Percentiles rank a stretch among this genome's conserved stretches.
phyloP scores from a whole-genome alignment of 1,140 invertebrate genomes.

The Helicoverpa armigera region DNA sequence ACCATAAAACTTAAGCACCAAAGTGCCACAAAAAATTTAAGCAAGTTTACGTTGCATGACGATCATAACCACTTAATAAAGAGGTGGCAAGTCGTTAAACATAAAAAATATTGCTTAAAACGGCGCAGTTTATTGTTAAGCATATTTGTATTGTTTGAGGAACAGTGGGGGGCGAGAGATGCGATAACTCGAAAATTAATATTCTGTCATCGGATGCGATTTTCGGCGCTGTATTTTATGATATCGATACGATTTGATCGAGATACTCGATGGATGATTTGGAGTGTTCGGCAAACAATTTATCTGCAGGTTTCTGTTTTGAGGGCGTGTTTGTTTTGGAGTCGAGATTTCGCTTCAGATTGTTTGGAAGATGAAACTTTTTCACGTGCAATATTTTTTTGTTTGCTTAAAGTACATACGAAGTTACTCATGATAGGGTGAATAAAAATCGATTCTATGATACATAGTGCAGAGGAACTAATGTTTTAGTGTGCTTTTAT shows the following conservation, averaged over 20 bases:
- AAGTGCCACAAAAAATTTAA: conserved; percentile 1
- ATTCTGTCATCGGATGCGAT: conserved; percentile 63
- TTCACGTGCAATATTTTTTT: conserved; percentile 32
- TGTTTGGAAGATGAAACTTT: conserved; percentile 40
- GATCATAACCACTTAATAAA: conserved; percentile 42
- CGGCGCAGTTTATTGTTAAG: conserved; percentile 35
- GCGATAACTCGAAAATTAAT: conserved; percentile 60
- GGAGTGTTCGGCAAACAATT: conserved; percentile 55
- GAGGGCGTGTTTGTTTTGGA: conserved; percentile 57
- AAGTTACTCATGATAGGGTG: not conserved
- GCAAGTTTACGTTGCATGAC: conserved; percentile 18
- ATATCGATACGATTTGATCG: conserved; percentile 59
- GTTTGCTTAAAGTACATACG: not conserved
- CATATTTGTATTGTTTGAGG: conserved; percentile 43
- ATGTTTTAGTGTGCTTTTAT: too few relatives aligned
- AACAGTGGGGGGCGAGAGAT: conserved; percentile 27
- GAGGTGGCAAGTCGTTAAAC: conserved; percentile 18
- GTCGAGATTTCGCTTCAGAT: conserved; percentile 44
- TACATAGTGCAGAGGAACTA: too few relatives aligned
- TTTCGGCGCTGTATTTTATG: conserved; percentile 61
- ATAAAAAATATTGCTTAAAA: conserved; percentile 40
- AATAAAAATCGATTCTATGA: not conserved
- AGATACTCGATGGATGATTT: conserved; percentile 55
- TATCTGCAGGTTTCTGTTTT: conserved; percentile 53
- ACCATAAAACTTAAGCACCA: conserved; percentile 4